phyloP scores from a whole-genome alignment of 2,797 vertebrate genomes.

The Spinus pinus region DNA sequence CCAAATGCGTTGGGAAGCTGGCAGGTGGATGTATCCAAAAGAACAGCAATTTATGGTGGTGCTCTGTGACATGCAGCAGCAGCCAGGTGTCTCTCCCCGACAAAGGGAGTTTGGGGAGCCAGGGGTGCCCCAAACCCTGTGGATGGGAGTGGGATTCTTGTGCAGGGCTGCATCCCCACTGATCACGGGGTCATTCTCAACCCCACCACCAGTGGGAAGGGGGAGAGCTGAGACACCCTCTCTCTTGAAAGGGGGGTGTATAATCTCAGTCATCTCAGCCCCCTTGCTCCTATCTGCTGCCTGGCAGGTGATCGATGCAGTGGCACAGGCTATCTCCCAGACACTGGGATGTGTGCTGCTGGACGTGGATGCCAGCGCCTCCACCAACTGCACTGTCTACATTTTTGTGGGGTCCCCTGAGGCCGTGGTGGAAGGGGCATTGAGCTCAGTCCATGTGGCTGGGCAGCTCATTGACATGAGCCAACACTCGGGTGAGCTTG shows the following conservation, averaged over 20 bases:
- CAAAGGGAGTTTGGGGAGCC: rapidly evolving
- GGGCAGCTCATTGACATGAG: slow-evolving; percentile 89
- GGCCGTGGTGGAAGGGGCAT: slow-evolving; percentile 83
- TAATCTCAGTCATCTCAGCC: not conserved
- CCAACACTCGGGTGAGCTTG: slow-evolving; percentile 80
- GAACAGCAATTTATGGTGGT: not conserved
- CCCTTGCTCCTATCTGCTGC: rapidly evolving
- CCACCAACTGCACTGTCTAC: slow-evolving; percentile 93
- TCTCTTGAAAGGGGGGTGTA: not conserved
- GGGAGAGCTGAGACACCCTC: not conserved
- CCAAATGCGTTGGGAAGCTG: not conserved
- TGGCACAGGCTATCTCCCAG: slow-evolving; percentile 80
- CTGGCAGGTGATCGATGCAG: slow-evolving; percentile 85
- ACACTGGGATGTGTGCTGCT: slow-evolving; percentile 85
- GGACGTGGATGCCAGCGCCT: slow-evolving; percentile 87
- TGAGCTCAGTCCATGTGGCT: slow-evolving; percentile 82
- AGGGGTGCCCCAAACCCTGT: not conserved
- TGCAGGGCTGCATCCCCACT: not conserved
- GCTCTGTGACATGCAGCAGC: not conserved
- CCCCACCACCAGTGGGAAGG: not conserved
- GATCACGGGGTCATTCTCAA: rapidly evolving
- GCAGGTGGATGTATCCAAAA: not conserved
- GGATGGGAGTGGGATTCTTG: not conserved
- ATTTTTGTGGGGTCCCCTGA: slow-evolving; percentile 89
- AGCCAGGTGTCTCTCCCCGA: not conserved